These are phyloP conservation scores for Mallotus villosus DNA, from an alignment of 2,797 vertebrate species.

Conservation along the genomic window DNA sequence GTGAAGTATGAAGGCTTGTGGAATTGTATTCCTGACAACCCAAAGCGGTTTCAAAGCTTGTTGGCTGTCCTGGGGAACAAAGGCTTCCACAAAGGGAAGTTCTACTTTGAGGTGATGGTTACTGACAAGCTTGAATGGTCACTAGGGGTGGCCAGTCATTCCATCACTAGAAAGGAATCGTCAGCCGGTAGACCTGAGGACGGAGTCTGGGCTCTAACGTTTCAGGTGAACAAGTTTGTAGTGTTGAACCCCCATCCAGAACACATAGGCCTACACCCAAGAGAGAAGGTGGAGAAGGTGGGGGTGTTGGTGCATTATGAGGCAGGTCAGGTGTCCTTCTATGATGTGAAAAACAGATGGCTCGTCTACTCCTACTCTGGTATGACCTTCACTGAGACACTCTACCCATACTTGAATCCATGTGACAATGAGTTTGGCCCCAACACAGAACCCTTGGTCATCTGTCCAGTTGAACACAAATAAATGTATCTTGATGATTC, in stretches of 20 bases:
- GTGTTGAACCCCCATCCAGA: constrained; percentile 18
- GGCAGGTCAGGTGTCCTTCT: constrained; percentile 42
- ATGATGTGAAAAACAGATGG: constrained; percentile 17
- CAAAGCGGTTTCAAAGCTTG: constrained; percentile 29
- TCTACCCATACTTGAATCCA: constrained; percentile 60
- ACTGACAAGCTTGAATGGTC: constrained; percentile 53
- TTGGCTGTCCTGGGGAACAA: constrained; percentile 44
- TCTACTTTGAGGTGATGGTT: constrained; percentile 62
- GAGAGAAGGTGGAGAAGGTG: constrained; percentile 40
- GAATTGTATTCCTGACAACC: background rate
- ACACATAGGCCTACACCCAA: background rate
- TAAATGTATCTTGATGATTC: background rate
- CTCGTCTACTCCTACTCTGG: constrained; percentile 44
- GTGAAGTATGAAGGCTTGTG: constrained; percentile 29
- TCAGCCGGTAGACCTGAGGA: background rate
- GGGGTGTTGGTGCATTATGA: constrained; percentile 59
- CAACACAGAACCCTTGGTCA: constrained; percentile 50
- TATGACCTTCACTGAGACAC: constrained; percentile 41
- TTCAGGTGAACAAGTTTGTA: constrained; percentile 44
- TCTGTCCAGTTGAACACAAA: constrained; percentile 33
- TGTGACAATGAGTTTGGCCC: constrained; percentile 56
- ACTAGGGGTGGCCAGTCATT: constrained; percentile 49
- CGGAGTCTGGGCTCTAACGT: constrained; percentile 57
- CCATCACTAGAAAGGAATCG: constrained; percentile 11
- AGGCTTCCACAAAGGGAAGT: constrained; percentile 28